phyloP scores from a whole-genome alignment of 2,113 vertebrate species.

The Thinocorus orbignyianus region DNA sequence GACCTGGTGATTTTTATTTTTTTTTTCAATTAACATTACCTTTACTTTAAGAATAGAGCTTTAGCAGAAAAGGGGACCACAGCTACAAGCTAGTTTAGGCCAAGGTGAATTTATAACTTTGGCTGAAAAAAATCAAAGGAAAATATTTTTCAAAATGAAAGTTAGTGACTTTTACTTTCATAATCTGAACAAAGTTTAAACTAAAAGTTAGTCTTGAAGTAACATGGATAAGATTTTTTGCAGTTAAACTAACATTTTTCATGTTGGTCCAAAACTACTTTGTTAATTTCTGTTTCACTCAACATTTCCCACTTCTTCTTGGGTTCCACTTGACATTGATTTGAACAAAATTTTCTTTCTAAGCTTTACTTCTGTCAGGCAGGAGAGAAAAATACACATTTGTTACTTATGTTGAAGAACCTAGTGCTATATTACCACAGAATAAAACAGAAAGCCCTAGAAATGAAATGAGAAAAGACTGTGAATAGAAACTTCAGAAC shows the following conservation, averaged over 20 bases:
- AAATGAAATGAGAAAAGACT: not conserved
- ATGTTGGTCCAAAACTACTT: not conserved
- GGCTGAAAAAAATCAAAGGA: not conserved
- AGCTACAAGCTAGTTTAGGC: not conserved
- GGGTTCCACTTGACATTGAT: not conserved
- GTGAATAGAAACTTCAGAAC: not conserved
- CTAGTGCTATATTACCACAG: not conserved
- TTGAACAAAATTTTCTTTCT: not conserved
- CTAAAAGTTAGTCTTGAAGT: not conserved
- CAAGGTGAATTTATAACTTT: not conserved
- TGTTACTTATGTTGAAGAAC: not conserved
- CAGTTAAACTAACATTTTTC: not conserved
- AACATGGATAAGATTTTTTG: not conserved
- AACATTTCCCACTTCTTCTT: not conserved
- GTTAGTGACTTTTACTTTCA: not conserved
- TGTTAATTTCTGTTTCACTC: not conserved
- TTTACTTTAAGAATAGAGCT: not conserved
- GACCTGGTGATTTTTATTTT: not conserved
- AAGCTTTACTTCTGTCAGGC: not conserved
- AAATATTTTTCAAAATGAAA: not conserved
- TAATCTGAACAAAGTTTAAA: not conserved
- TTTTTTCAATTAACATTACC: not conserved
- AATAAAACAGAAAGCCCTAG: not conserved
- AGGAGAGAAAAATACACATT: conserved; percentile 21
- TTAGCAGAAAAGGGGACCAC: not conserved